Evolutionary conservation across 2,797 vertebrate genomes (phyloP).

Genomic region (Thripadectes ignobilis): DNA sequence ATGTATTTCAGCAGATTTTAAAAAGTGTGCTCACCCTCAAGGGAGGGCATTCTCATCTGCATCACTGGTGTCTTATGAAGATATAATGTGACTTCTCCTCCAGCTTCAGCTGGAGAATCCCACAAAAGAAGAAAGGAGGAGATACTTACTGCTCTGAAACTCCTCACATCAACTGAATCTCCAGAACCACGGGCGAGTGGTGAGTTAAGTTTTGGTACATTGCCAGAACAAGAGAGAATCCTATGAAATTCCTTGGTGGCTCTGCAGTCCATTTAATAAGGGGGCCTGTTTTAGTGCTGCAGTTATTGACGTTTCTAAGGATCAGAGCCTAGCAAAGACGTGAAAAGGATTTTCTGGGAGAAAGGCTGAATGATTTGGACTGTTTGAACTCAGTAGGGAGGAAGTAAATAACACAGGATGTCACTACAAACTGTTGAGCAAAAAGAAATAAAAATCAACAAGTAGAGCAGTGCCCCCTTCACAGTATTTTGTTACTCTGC

Average conservation of each 20-base stretch:
- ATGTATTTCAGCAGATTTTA: fast-evolving
- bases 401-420: neutral
- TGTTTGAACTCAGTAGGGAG: neutral
- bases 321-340: neutral
- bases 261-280: neutral
- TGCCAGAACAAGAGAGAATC: neutral
- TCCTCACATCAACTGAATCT: neutral
- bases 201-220: neutral
- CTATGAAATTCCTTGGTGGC: neutral
- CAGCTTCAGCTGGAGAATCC: neutral
- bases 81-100: neutral
- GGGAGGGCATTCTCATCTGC: neutral
- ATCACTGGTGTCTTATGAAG: fast-evolving
- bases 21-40: neutral
- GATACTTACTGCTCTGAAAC: too few relatives aligned
- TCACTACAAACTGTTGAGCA: neutral
- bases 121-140: neutral
- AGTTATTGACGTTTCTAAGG: neutral
- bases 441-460: neutral
- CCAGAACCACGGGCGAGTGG: neutral
- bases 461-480: neutral
- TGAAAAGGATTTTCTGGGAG: neutral
- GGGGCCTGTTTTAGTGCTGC: neutral
- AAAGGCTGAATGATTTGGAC: neutral
- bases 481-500: neutral